phyloP scores from a whole-genome alignment of 1,140 invertebrate species.

The Drosophila littoralis region DNA sequence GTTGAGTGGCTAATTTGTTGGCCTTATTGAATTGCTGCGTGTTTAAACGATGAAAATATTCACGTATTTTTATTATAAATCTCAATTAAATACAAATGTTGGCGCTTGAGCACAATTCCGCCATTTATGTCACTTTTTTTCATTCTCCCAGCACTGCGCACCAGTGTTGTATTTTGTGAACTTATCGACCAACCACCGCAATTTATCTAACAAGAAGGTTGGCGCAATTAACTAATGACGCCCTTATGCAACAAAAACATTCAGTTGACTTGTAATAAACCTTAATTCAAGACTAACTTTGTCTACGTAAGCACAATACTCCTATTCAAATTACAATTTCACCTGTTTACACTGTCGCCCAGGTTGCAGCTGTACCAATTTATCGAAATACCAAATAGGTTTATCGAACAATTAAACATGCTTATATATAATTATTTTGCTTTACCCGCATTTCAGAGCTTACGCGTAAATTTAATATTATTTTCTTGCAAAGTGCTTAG shows the following conservation, averaged over 20 bases:
- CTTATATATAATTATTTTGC: neutral
- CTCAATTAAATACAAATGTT: constrained; percentile 81
- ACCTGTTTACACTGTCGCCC: neutral
- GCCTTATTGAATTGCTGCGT: constrained; percentile 20
- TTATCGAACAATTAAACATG: constrained; percentile 3
- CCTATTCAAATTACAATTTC: neutral
- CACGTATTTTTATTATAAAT: constrained; percentile 57
- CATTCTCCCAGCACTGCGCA: constrained; percentile 60
- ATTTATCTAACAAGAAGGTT: constrained; percentile 13
- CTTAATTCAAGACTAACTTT: neutral
- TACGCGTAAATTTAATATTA: neutral
- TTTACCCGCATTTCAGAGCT: neutral
- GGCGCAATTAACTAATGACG: constrained; percentile 28
- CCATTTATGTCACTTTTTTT: constrained; percentile 83
- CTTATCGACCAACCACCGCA: constrained; percentile 39
- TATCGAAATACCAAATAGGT: constrained; percentile 22
- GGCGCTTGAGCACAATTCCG: constrained; percentile 79
- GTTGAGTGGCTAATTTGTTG: constrained; percentile 41
- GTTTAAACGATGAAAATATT: constrained; percentile 27
- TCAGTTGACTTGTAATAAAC: neutral
- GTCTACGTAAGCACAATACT: neutral
- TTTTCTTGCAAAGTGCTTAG: neutral
- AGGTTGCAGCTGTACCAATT: constrained; percentile 6
- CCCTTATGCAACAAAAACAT: neutral
- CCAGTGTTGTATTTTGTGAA: constrained; percentile 20